phyloP scores from a whole-genome alignment of 2,888 invertebrate species.

The Schizaphis graminum region DNA sequence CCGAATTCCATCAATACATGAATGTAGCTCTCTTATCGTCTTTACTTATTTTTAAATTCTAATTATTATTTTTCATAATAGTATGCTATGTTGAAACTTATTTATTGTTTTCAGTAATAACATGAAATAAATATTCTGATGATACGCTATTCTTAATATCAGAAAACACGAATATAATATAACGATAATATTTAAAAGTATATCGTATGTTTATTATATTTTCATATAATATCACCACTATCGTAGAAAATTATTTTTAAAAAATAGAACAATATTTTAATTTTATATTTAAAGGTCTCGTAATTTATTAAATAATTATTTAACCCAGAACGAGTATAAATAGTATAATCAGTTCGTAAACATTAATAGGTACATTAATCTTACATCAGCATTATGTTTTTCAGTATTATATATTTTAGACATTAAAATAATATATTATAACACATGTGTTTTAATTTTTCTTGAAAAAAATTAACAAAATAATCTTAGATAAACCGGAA shows the following conservation, averaged over 20 bases:
- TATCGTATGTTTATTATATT: not conserved
- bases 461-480: not conserved
- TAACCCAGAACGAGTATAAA: not conserved
- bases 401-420: not conserved
- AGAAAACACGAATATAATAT: not conserved
- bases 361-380: not conserved
- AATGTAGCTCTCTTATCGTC: not conserved
- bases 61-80: not conserved
- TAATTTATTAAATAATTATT: not conserved
- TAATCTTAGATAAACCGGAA: not conserved
- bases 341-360: not conserved
- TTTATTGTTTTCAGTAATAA: not conserved
- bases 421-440: not conserved
- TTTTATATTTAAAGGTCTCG: not conserved
- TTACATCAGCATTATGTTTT: not conserved
- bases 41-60: not conserved
- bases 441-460: not conserved
- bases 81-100: not conserved
- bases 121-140: not conserved
- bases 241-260: not conserved
- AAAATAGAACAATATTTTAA: not conserved
- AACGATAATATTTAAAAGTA: not conserved
- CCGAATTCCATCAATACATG: not conserved
- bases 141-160: not conserved
- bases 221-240: not conserved